Base-by-base conservation (phyloP, 92 coral and sea anemone species). In the Metridium senile region DNA sequence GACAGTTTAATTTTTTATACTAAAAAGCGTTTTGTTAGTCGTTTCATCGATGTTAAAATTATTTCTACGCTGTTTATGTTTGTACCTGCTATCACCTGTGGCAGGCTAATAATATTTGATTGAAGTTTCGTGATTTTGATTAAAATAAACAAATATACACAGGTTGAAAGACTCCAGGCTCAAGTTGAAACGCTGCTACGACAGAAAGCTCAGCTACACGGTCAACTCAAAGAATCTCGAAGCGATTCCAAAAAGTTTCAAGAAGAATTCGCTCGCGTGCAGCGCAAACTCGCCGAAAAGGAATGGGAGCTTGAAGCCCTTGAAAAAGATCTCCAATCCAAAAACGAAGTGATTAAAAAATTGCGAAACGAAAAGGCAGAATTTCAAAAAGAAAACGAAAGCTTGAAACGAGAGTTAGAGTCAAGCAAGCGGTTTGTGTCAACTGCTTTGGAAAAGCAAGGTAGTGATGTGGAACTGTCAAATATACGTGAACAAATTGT, bases 81-180 rank as follows among this genome's bases (percentile, higher is more conserved):
- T 62, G 67, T 66, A 66, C 74, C 74, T 68, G 82, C 67, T 66
- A 34, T 11, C 9, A 77, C 82, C 74, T 53, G 74, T 57, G 33
- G 20, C 29, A 51, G 30, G n/a, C 16, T 26, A 19, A 32, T 51
- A 66, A 77, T 53, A 67, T 62, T 74, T 74, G 62, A 71, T 30
- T 20, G 23, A 39, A 58, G 11, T 32, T 62, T 46, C 59, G n/a
- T 45, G 53, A 45, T 22, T 45, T 62, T 26, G 26, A 45, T 56
- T 72, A 26, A 70, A 45, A 26, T 11, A 28, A 71, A 84, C 20
- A 53, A 64, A 27, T 61, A 61, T 26, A 54, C 43, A 31, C 83
- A 95, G 99, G 97, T 95, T 49, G 99, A 95, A 79, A 82, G 91
- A 73, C 89, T 92, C 54, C 93, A 92, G 45, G 79, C 91, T 46